Conservation (phyloP, 37 sponge, comb jelly and placozoan species). For the Diacarnus erythraeanus region DNA sequence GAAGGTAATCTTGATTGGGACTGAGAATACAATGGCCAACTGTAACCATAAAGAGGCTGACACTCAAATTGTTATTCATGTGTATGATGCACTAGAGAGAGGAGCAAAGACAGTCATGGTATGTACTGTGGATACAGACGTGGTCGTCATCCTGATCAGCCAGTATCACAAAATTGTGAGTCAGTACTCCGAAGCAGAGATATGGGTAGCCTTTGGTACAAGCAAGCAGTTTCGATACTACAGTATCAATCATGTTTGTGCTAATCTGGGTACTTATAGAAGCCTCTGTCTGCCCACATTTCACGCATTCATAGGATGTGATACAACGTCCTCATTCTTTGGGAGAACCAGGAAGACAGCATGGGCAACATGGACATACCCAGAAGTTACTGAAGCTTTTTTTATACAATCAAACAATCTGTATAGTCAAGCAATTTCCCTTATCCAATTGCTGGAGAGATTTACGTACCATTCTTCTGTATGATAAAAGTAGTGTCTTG, state of each 20-base stretch:
- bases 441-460: slow-evolving; percentile 22
- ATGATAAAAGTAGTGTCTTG: slow-evolving; percentile 17
- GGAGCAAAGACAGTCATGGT: too few relatives aligned
- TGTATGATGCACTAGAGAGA: too few relatives aligned
- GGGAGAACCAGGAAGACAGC: slow-evolving; percentile 41
- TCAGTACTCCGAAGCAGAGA: slow-evolving; percentile 11
- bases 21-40: too few relatives aligned
- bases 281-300: not conserved
- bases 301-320: slow-evolving; percentile 29
- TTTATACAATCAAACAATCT: not conserved
- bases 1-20: too few relatives aligned
- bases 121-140: too few relatives aligned
- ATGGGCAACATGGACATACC: slow-evolving; percentile 12
- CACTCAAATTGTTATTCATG: too few relatives aligned
- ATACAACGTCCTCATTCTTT: slow-evolving; percentile 23
- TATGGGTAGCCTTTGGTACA: slow-evolving; percentile 54
- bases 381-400: not conserved
- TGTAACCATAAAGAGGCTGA: not conserved
- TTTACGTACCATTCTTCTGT: slow-evolving; percentile 13
- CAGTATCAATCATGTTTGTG: slow-evolving; percentile 28
- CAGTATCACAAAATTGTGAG: slow-evolving; percentile 13
- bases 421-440: not conserved
- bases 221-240: slow-evolving; percentile 33
- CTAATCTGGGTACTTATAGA: slow-evolving; percentile 12
- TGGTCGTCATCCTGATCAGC: too few relatives aligned